A percentile compares a stretch with the other conserved stretches of the same genome.
Evolutionary conservation across 2,113 vertebrate genomes (phyloP).

Genomic region (Lepus americanus): DNA sequence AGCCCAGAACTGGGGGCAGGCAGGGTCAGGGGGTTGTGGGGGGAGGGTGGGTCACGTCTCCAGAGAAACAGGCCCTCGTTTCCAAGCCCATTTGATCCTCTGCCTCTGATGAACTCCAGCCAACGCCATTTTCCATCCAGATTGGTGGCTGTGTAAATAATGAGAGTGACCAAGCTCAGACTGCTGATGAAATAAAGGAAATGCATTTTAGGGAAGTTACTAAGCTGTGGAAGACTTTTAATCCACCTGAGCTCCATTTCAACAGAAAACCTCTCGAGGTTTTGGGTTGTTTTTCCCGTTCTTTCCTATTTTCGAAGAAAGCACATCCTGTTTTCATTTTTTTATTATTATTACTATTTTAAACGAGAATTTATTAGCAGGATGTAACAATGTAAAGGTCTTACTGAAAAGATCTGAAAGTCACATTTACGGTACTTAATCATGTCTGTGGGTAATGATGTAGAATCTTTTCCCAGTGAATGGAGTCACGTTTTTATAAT

Average conservation of each 20-base stretch:
- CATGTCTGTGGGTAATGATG: background rate
- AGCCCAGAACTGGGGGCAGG: background rate
- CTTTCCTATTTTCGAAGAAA: background rate
- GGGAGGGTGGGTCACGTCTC: background rate
- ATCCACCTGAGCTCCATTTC: background rate
- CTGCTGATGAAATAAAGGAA: background rate
- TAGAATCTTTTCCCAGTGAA: background rate
- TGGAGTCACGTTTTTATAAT: background rate
- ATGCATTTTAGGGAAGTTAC: conserved; percentile 23
- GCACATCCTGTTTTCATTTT: background rate
- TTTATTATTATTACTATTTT: background rate
- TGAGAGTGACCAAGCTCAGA: background rate
- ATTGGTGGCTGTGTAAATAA: background rate
- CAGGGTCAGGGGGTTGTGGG: too few species aligned
- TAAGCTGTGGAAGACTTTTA: background rate
- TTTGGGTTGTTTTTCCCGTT: background rate
- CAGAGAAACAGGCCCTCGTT: background rate
- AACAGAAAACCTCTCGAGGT: background rate
- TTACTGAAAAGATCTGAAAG: background rate
- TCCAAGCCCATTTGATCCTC: background rate
- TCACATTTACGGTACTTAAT: background rate
- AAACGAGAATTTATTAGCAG: conserved; percentile 6
- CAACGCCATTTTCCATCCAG: background rate
- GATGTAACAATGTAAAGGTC: background rate
- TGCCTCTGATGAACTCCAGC: background rate